Conservation (phyloP, 2,888 invertebrate species). For the Clivina fossor region DNA sequence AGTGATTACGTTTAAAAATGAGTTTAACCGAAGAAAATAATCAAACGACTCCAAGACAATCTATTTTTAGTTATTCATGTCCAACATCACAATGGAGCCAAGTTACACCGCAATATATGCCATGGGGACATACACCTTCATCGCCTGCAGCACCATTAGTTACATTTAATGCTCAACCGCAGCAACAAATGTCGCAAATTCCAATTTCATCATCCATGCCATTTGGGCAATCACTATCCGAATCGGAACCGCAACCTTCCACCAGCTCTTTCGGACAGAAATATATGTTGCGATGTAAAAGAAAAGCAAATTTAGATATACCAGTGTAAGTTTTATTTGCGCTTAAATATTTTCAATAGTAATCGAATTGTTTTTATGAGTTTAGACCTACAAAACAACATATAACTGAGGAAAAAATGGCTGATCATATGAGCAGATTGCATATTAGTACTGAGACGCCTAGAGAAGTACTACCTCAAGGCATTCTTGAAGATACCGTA, state of each 20-base stretch:
- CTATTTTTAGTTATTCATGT: slow-evolving; percentile 13
- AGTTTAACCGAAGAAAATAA: slow-evolving; percentile 22
- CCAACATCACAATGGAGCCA: slow-evolving; percentile 22
- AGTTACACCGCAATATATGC: slow-evolving; percentile 25
- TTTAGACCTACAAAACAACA: slow-evolving; percentile 62
- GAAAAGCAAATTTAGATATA: slow-evolving; percentile 23
- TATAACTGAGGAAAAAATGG: slow-evolving; percentile 83
- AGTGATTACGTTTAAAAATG: slow-evolving; percentile 19
- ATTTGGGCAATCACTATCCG: not conserved
- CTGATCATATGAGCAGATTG: slow-evolving; percentile 73
- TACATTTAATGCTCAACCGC: slow-evolving; percentile 23
- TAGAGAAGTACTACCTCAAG: slow-evolving; percentile 37
- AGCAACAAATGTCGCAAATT: not conserved
- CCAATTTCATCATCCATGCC: not conserved
- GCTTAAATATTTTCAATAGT: not conserved
- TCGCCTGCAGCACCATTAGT: slow-evolving; percentile 23
- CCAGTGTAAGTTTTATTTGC: slow-evolving; percentile 15
- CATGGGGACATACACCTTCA: slow-evolving; percentile 23
- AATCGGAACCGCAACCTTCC: not conserved
- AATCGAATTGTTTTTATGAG: not conserved
- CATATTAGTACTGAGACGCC: slow-evolving; percentile 62
- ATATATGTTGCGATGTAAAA: slow-evolving; percentile 25
- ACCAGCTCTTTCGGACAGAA: slow-evolving; percentile 22
- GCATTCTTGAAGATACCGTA: slow-evolving; percentile 44
- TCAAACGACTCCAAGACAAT: not conserved